Conservation (phyloP, 2,888 invertebrate genomes). For the Tenthredo livida region DNA sequence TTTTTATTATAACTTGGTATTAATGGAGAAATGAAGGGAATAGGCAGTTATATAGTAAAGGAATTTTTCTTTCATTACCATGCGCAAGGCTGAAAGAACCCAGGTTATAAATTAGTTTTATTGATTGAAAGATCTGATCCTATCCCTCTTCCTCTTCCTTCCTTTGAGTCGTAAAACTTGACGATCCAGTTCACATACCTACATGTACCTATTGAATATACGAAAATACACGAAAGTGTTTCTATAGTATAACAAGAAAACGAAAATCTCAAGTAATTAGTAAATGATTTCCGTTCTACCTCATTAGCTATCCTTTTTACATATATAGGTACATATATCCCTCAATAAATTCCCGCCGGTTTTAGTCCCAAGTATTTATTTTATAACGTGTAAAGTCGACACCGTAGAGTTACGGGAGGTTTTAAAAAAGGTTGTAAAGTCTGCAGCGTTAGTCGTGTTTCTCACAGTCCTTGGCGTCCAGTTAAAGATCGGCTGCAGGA, state of each 20-base stretch:
- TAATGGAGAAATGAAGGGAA: not conserved
- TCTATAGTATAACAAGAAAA: not conserved
- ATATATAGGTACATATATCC: not conserved
- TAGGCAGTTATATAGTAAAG: not conserved
- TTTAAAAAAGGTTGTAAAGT: constrained; percentile 22
- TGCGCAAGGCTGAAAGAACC: not conserved
- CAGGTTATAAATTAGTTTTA: constrained; percentile 8
- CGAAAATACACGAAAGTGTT: not conserved
- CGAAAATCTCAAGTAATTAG: not conserved
- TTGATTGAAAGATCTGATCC: not conserved
- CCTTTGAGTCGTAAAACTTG: not conserved
- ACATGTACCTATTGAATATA: not conserved
- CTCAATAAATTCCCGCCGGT: constrained; percentile 28
- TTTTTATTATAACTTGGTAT: not conserved
- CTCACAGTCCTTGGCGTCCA: constrained; percentile 44
- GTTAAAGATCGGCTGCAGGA: constrained; percentile 39
- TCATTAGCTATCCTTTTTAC: not conserved
- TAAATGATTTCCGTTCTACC: constrained; percentile 7
- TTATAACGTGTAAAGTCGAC: constrained; percentile 27
- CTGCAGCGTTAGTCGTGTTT: constrained; percentile 33
- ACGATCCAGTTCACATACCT: not conserved
- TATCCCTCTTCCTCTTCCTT: not conserved
- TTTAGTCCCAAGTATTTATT: constrained; percentile 17
- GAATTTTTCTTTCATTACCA: not conserved
- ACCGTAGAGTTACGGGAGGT: not conserved